Percentiles rank a stretch among this genome's conserved stretches.
Evolutionary conservation across 1,140 invertebrate species (phyloP).

Genomic region (Antheraea pernyi): DNA sequence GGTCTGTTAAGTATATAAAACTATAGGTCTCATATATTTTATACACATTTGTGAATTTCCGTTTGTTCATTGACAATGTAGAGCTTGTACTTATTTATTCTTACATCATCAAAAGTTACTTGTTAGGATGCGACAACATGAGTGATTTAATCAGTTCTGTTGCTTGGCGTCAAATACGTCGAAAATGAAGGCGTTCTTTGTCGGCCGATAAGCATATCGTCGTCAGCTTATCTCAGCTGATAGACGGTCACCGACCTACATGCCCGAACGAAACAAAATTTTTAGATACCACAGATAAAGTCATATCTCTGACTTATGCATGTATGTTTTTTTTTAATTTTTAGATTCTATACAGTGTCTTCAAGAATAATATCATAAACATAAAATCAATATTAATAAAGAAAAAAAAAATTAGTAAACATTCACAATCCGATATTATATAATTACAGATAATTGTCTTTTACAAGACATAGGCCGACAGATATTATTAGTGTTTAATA

Average conservation of each 20-base stretch:
- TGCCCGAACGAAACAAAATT: slow-evolving; percentile 44
- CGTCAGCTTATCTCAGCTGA: slow-evolving; percentile 64
- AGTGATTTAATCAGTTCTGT: slow-evolving; percentile 51
- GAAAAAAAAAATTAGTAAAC: too few relatives aligned
- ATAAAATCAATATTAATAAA: too few relatives aligned
- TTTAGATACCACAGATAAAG: slow-evolving; percentile 13
- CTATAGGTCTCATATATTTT: too few relatives aligned
- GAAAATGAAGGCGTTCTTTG: slow-evolving; percentile 73
- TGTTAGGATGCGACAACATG: slow-evolving; percentile 14
- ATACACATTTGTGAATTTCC: too few relatives aligned
- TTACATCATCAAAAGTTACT: background rate
- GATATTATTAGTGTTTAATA: too few relatives aligned
- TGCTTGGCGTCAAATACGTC: slow-evolving; percentile 53
- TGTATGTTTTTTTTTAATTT: background rate
- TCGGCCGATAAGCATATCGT: slow-evolving; percentile 63
- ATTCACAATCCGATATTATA: too few relatives aligned
- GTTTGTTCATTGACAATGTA: too few relatives aligned
- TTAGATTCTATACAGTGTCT: background rate
- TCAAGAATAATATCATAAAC: too few relatives aligned
- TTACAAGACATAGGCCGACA: too few relatives aligned
- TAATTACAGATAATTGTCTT: too few relatives aligned
- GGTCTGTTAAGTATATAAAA: too few relatives aligned
- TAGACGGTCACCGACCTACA: slow-evolving; percentile 61
- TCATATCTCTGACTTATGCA: background rate
- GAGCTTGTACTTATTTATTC: background rate